Base-by-base conservation (phyloP, 1,140 invertebrate species). In the Drosophila sucinea region DNA sequence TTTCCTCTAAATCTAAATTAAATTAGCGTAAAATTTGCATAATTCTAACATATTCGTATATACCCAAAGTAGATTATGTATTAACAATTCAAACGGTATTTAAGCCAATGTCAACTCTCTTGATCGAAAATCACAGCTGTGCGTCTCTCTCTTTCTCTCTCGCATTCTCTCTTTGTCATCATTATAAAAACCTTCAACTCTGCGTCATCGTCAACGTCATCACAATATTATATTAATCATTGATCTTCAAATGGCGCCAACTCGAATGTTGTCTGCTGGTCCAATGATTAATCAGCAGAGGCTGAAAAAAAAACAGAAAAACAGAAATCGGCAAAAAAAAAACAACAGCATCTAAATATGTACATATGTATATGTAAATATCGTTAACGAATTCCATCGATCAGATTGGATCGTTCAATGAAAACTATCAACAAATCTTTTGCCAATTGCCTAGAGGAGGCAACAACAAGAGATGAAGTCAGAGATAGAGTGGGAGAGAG, bases 31-130 rank as follows among this genome's bases (percentile, higher is more conserved):
- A 17, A 17, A 17, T 17, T 17, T 17, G 17, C 17, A 17, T 17
- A 17, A 17, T 30, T 30, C 30, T 30, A 30, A 3, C 27, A 17
- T n/a, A 56, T 8, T 27, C 11, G 30, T 56, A 32, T 56, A 32
- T n/a, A 1, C 54, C 54, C 11, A 29, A 29, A 32, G 4, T 32
- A 1, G 54, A 11, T 30, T 11, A 32, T 56, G 11, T 4, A 4
- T n/a, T 8, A 32, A 2, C 54, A 56, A 41, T 23, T 27, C 30
- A 51, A 57, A 55, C 63, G 67, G 60, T 64, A 71, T 77, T 79
- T 86, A 76, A 69, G 57, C 63, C 83, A 87, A 87, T 87, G 83
- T 89, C 84, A 80, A 87, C 72, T 55, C 73, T 63, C 70, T 89
- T 80, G 72, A 70, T 40, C 69, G 75, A 41, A 41, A 41, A 41